Conservation (phyloP, 2,113 vertebrate genomes). For the Silurus asotus region DNA sequence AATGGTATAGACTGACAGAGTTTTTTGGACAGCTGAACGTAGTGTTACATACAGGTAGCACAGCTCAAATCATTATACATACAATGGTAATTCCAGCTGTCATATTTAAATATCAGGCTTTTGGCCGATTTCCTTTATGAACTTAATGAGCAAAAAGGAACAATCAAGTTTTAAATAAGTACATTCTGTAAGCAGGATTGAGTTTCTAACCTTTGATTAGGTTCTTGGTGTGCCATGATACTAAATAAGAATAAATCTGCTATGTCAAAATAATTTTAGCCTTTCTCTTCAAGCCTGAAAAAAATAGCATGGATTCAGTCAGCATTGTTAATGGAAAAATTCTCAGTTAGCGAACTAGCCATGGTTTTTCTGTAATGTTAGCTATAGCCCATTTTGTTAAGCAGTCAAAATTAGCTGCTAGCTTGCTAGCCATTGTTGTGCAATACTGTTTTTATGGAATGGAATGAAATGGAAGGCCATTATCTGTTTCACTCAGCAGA, state of each 20-base stretch:
- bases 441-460: not conserved
- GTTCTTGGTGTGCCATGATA: not conserved
- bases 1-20: not conserved
- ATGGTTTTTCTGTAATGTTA: not conserved
- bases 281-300: not conserved
- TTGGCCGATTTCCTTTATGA: not conserved
- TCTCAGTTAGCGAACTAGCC: not conserved
- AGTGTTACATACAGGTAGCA: constrained; percentile 1
- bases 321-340: not conserved
- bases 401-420: not conserved
- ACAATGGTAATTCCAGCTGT: not conserved
- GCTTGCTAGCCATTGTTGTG: not conserved
- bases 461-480: not conserved
- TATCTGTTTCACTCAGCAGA: not conserved
- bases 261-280: not conserved
- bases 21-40: not conserved
- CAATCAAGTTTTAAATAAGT: constrained; percentile 16
- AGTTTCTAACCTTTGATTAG: not conserved
- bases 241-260: constrained; percentile 6
- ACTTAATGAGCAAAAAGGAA: not conserved
- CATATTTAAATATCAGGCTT: not conserved
- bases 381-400: not conserved
- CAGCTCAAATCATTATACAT: not conserved
- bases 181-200: constrained; percentile 28
- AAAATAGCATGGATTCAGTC: not conserved